Evolutionary conservation across 2,113 vertebrate species (phyloP).

Genomic region (Ornithorhynchus anatinus): DNA sequence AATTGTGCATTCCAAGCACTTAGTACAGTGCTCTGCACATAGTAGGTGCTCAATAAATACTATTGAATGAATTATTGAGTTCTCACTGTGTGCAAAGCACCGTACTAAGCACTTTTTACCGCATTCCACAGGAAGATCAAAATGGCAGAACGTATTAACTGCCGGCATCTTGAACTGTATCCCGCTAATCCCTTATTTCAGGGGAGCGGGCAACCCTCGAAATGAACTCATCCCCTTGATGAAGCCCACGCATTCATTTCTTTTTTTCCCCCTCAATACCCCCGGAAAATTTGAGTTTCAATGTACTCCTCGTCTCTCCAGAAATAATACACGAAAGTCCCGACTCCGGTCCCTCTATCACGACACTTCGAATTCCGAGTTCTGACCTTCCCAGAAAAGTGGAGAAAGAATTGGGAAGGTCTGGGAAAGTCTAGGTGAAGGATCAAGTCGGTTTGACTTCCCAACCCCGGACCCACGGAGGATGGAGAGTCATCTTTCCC

Average conservation of each 20-base stretch:
- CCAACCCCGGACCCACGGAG: conserved; percentile 24
- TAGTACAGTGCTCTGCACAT: no score
- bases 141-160: neutral
- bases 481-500: conserved; percentile 39
- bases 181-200: conserved; percentile 18
- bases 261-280: neutral
- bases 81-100: no score
- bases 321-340: conserved; percentile 33
- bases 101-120: no score
- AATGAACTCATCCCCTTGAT: conserved; percentile 9
- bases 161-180: neutral
- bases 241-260: neutral
- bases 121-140: neutral
- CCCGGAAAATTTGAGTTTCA: conserved; percentile 39
- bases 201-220: neutral
- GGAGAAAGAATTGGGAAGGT: conserved; percentile 54
- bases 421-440: conserved; percentile 42
- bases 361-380: conserved; percentile 48
- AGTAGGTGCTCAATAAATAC: no score
- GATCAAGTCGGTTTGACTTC: conserved; percentile 61
- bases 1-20: no score
- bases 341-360: conserved; percentile 55
- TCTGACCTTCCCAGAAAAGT: conserved; percentile 66
- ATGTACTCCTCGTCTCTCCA: conserved; percentile 51
- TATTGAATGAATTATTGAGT: no score